These are phyloP conservation scores for Myzus persicae DNA, from an alignment of 1,140 invertebrate species.

Conservation along the genomic window DNA sequence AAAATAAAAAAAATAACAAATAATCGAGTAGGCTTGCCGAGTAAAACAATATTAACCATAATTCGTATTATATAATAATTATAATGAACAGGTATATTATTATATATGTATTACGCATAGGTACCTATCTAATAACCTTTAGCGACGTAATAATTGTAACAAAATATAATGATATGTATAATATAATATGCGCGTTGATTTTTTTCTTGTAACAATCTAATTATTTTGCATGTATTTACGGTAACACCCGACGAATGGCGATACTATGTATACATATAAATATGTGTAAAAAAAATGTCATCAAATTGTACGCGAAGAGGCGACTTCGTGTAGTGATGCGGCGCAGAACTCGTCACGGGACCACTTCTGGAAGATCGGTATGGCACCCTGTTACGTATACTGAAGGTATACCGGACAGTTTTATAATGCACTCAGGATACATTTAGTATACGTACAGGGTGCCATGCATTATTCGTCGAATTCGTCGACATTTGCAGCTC, in stretches of 20 bases:
- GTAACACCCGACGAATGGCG: not conserved
- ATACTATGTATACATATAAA: not conserved
- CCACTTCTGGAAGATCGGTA: constrained; percentile 67
- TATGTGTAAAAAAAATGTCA: no score
- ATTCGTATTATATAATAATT: not conserved
- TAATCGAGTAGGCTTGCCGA: not conserved
- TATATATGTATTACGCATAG: not conserved
- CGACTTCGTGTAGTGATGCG: not conserved
- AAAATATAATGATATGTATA: not conserved
- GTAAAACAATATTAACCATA: not conserved
- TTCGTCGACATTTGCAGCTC: constrained; percentile 64
- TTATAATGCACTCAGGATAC: constrained; percentile 92
- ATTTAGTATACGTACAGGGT: constrained; percentile 99
- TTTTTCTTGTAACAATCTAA: not conserved
- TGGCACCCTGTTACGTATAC: constrained; percentile 98
- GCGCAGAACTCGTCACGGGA: not conserved
- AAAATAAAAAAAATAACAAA: constrained; percentile 6
- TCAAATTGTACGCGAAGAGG: not conserved
- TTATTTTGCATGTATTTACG: not conserved
- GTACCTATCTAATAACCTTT: no score
- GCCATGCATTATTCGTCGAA: constrained; percentile 71
- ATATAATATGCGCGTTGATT: not conserved
- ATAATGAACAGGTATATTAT: not conserved
- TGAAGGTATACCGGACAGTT: constrained; percentile 98
- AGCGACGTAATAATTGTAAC: not conserved